A percentile compares a stretch with the other conserved stretches of the same genome.
phyloP scores from a whole-genome alignment of 2,113 vertebrate genomes.

The Larimichthys crocea region DNA sequence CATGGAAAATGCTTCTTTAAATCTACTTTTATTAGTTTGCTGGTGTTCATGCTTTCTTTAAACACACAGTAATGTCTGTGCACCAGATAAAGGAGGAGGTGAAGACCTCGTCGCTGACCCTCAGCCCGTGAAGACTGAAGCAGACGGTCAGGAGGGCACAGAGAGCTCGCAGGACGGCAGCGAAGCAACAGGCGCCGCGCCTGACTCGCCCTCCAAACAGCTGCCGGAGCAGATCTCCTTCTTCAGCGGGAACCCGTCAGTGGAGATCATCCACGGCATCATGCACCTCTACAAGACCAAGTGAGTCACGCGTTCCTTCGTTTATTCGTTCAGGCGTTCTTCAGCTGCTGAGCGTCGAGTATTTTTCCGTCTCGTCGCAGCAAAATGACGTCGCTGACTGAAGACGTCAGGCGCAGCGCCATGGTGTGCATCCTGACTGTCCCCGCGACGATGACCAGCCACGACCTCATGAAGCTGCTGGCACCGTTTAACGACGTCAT shows the following conservation, averaged over 20 bases:
- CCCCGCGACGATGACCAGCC: slow-evolving; percentile 96
- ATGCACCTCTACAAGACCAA: slow-evolving; percentile 99
- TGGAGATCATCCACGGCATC: slow-evolving; percentile 98
- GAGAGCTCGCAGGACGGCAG: slow-evolving; percentile 40
- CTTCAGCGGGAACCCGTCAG: slow-evolving; percentile 97
- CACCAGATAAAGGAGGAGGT: slow-evolving; percentile 54
- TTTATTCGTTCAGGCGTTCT: rapidly evolving
- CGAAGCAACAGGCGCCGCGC: slow-evolving; percentile 54
- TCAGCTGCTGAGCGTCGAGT: rapidly evolving
- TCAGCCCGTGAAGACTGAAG: slow-evolving; percentile 13
- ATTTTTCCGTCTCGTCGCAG: slow-evolving; percentile 72
- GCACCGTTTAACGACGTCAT: slow-evolving; percentile 96
- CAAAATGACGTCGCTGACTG: slow-evolving; percentile 97
- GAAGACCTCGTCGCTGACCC: slow-evolving; percentile 22
- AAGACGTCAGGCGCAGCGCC: slow-evolving; percentile 92
- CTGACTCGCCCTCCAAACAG: slow-evolving; percentile 94
- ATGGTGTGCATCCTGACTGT: slow-evolving; percentile 98
- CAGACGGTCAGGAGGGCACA: slow-evolving; percentile 56
- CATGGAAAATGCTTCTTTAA: too few relatives aligned
- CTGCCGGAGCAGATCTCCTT: slow-evolving; percentile 98
- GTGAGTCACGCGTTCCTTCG: slow-evolving; percentile 79
- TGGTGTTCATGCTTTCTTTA: neutral
- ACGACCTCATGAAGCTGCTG: slow-evolving; percentile 99
- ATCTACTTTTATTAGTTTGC: too few relatives aligned
- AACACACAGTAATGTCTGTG: too few relatives aligned